Evolutionary conservation across 2,888 invertebrate species (phyloP).

Genomic region (Aelia acuminata): DNA sequence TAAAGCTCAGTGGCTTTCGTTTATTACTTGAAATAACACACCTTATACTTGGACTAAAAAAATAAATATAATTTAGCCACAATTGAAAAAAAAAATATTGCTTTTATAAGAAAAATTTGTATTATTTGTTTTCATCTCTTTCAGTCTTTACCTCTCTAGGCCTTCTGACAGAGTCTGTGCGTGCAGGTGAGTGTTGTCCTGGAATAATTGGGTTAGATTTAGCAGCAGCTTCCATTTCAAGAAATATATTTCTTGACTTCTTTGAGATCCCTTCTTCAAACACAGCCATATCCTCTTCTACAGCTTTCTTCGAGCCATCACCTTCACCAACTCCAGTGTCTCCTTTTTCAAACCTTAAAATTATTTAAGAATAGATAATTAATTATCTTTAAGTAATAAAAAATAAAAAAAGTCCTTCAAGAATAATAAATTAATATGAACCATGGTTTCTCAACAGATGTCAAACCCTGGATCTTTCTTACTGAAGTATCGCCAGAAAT

Average conservation of each 20-base stretch:
- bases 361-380: not conserved
- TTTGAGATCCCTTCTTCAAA: slow-evolving; percentile 91
- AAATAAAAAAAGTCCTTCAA: too few species aligned
- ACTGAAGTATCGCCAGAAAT: too few species aligned
- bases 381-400: not conserved
- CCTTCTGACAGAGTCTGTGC: slow-evolving; percentile 54
- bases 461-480: too few species aligned
- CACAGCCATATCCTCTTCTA: slow-evolving; percentile 80
- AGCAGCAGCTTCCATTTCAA: slow-evolving; percentile 85
- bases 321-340: slow-evolving; percentile 76
- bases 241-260: slow-evolving; percentile 87
- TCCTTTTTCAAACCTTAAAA: slow-evolving; percentile 79
- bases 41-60: too few species aligned
- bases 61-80: too few species aligned
- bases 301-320: slow-evolving; percentile 67
- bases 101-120: not conserved
- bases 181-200: slow-evolving; percentile 67
- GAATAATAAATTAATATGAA: too few species aligned
- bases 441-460: too few species aligned
- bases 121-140: not conserved
- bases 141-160: slow-evolving; percentile 55
- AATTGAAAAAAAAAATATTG: not conserved
- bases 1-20: too few species aligned
- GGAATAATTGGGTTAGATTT: slow-evolving; percentile 75
- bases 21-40: too few species aligned